These are phyloP conservation scores for Xylocampa areola DNA, from an alignment of 2,888 invertebrate species.

Conservation along the genomic window DNA sequence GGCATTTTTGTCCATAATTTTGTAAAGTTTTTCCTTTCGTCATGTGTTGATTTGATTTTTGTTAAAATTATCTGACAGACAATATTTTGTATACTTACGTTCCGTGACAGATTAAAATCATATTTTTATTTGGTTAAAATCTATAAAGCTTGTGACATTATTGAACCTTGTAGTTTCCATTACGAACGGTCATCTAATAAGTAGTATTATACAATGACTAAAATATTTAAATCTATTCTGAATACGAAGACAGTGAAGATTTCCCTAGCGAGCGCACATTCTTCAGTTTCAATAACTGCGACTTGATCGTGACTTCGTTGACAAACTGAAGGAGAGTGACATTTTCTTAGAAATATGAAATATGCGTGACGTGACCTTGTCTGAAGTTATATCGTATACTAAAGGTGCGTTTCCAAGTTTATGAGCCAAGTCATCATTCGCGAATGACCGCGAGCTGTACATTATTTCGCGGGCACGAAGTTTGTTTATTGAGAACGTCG, in stretches of 20 bases:
- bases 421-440: too few species aligned
- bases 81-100: too few species aligned
- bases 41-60: conserved; percentile 7
- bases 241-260: conserved; percentile 63
- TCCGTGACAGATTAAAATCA: too few species aligned
- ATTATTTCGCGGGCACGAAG: too few species aligned
- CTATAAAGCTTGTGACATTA: too few species aligned
- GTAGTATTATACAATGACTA: conserved; percentile 11
- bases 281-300: conserved; percentile 53
- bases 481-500: too few species aligned
- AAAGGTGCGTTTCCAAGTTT: background rate
- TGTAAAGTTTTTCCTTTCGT: conserved; percentile 24
- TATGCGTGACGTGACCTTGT: background rate
- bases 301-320: conserved; percentile 35
- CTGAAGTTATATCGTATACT: background rate
- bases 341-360: conserved; percentile 19
- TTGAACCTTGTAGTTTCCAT: too few species aligned
- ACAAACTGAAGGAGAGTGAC: conserved; percentile 4
- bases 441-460: too few species aligned
- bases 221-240: conserved; percentile 60
- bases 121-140: too few species aligned
- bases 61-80: too few species aligned
- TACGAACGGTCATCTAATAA: background rate
- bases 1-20: conserved; percentile 19
- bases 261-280: conserved; percentile 63